phyloP scores from a whole-genome alignment of 2,797 vertebrate genomes.

The Onychomys arenicola region DNA sequence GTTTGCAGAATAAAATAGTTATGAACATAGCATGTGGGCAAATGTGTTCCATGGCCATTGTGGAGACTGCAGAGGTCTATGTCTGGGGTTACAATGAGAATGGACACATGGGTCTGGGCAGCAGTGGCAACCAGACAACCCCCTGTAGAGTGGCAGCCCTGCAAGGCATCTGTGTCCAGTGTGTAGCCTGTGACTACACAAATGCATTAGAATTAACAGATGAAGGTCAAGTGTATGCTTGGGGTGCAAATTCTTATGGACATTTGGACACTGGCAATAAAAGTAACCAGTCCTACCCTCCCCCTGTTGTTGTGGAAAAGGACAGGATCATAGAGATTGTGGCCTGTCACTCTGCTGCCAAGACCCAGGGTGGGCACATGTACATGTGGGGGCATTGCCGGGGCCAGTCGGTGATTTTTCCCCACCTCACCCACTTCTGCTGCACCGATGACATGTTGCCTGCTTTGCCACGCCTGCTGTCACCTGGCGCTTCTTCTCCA shows the following conservation, averaged over 20 bases:
- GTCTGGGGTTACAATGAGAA: slow-evolving; percentile 99
- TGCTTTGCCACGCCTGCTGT: no score
- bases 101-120: slow-evolving; percentile 97
- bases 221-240: slow-evolving; percentile 96
- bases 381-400: no score
- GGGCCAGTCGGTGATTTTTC: no score
- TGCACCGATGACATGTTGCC: no score
- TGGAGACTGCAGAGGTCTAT: slow-evolving; percentile 98
- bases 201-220: slow-evolving; percentile 97
- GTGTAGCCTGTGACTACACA: slow-evolving; percentile 96
- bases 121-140: slow-evolving; percentile 97
- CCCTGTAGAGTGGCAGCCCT: slow-evolving; percentile 96
- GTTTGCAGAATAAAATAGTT: slow-evolving; percentile 96
- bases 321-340: no score
- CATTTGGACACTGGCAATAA: slow-evolving; percentile 98
- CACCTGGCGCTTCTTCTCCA: no score
- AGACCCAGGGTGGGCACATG: no score
- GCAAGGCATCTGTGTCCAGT: slow-evolving; percentile 93
- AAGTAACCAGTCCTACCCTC: slow-evolving; percentile 96
- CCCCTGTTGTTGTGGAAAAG: slow-evolving; percentile 94
- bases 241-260: slow-evolving; percentile 99
- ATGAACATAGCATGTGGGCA: slow-evolving; percentile 97
- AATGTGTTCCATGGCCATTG: slow-evolving; percentile 98
- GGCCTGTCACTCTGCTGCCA: no score
- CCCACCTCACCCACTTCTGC: no score